phyloP scores from a whole-genome alignment of 2,113 vertebrate genomes.

The Ptilorrhoa leucosticta region DNA sequence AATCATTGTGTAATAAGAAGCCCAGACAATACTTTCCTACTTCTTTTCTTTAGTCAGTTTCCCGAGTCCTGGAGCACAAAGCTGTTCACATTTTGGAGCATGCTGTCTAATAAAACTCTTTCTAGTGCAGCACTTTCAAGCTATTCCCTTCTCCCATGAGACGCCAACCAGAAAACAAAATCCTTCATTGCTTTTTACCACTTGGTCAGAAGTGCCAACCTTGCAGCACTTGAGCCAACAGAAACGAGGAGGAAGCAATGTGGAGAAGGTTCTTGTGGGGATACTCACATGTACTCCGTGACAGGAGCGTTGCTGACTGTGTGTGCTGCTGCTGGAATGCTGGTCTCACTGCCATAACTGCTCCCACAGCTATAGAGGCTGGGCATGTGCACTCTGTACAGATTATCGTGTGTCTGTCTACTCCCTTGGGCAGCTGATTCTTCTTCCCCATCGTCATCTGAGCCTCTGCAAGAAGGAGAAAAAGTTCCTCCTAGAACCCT shows the following conservation, averaged over 20 bases:
- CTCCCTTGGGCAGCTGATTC: conserved; percentile 85
- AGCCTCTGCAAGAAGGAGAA: conserved; percentile 70
- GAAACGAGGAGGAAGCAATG: neutral
- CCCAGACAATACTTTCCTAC: neutral
- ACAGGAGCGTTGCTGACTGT: conserved; percentile 98
- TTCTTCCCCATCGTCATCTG: conserved; percentile 88
- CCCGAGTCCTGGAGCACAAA: neutral
- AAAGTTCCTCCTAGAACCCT: conserved; percentile 24
- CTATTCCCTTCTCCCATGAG: neutral
- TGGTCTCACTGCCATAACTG: conserved; percentile 96
- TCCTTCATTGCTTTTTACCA: neutral
- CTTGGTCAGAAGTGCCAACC: neutral
- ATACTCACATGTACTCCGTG: conserved; percentile 97
- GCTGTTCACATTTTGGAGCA: neutral
- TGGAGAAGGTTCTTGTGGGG: neutral
- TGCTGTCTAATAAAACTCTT: neutral
- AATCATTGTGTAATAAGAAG: neutral
- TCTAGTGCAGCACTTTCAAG: neutral
- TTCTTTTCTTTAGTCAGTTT: neutral
- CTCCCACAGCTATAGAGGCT: conserved; percentile 98
- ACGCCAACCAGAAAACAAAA: neutral
- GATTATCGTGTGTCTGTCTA: conserved; percentile 89
- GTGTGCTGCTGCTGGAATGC: conserved; percentile 94
- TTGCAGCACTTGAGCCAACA: neutral
- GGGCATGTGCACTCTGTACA: conserved; percentile 98